Evolutionary conservation across 2,113 vertebrate species (phyloP).

Genomic region (Hiodon alosoides): DNA sequence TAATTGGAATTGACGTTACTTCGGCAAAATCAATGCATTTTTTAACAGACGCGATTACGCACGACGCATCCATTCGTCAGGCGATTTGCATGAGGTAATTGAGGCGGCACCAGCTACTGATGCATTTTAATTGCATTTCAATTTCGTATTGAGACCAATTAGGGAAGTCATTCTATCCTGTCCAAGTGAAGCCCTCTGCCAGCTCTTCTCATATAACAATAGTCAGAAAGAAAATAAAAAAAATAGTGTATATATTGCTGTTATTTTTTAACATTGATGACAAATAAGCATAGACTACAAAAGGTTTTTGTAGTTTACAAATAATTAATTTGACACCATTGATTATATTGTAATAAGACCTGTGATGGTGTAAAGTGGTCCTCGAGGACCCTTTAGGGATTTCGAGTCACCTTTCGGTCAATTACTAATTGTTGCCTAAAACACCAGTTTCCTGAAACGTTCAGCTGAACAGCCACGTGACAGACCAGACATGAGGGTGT

Average conservation of each 20-base stretch:
- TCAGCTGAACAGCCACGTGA: no score
- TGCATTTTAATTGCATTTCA: conserved; percentile 71
- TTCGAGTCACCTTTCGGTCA: no score
- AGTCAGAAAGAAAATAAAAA: neutral
- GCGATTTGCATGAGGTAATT: conserved; percentile 68
- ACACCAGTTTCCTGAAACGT: no score
- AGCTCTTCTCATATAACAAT: conserved; percentile 29
- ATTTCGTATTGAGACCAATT: conserved; percentile 67
- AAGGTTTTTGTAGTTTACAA: neutral
- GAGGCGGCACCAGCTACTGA: conserved; percentile 57
- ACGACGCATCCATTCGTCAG: conserved; percentile 60
- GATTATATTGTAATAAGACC: no score
- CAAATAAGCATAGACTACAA: neutral
- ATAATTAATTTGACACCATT: neutral
- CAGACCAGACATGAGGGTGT: no score
- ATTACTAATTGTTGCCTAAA: no score
- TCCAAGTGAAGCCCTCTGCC: conserved; percentile 47
- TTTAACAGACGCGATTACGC: conserved; percentile 58
- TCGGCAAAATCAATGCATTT: conserved; percentile 58
- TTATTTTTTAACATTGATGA: neutral
- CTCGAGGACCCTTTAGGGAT: no score
- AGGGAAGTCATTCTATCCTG: conserved; percentile 56
- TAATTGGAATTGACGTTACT: conserved; percentile 61
- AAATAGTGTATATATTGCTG: neutral
- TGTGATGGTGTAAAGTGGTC: no score